Conservation (phyloP, 2,797 vertebrate species). For the Rhinella marina region DNA sequence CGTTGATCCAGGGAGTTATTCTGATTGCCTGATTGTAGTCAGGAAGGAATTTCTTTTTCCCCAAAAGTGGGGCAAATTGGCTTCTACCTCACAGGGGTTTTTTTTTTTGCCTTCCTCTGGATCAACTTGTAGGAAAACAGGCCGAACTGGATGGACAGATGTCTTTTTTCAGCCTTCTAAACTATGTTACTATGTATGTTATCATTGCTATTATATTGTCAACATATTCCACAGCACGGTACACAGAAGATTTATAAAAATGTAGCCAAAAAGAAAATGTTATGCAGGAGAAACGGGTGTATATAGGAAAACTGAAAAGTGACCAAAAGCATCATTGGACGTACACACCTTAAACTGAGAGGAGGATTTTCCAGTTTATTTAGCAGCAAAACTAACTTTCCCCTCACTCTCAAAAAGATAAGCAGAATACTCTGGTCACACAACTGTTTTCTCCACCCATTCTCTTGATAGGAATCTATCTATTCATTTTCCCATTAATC, state of each 20-base stretch:
- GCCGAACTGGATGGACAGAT: too few species aligned
- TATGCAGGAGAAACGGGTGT: not conserved
- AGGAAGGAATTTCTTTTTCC: too few species aligned
- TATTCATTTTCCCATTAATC: conserved; percentile 18
- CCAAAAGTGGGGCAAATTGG: too few species aligned
- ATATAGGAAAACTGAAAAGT: not conserved
- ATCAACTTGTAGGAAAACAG: too few species aligned
- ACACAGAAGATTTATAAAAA: not conserved
- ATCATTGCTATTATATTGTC: too few species aligned
- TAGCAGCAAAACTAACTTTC: not conserved
- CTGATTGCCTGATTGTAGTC: too few species aligned
- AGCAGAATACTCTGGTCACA: not conserved
- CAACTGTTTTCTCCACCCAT: not conserved
- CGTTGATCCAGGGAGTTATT: too few species aligned
- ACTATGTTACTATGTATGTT: too few species aligned
- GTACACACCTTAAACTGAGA: not conserved
- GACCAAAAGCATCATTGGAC: not conserved
- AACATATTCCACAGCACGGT: not conserved
- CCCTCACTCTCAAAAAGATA: not conserved
- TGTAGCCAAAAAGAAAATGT: not conserved
- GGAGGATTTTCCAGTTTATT: not conserved
- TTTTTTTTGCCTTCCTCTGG: too few species aligned
- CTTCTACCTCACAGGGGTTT: too few species aligned
- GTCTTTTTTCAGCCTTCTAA: too few species aligned
- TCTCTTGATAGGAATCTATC: not conserved